Evolutionary conservation across 2,113 vertebrate species (phyloP).

Genomic region (Amblyornis subalaris): DNA sequence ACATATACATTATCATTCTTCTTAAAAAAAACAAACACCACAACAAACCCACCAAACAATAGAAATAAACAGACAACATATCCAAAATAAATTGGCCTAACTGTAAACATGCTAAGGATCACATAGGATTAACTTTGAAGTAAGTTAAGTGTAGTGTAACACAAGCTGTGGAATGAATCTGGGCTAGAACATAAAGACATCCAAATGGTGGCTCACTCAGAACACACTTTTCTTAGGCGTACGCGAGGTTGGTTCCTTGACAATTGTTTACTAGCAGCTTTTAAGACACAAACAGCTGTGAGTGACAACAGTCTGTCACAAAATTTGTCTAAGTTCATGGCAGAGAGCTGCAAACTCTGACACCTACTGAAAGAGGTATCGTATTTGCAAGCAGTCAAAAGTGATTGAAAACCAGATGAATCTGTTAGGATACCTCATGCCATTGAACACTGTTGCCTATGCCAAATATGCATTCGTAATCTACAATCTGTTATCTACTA

Average conservation of each 20-base stretch:
- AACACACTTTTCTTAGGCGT: constrained; percentile 41
- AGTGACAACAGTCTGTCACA: constrained; percentile 67
- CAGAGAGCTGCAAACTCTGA: constrained; percentile 63
- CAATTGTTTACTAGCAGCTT: constrained; percentile 66
- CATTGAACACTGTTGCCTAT: constrained; percentile 61
- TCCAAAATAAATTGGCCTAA: background rate
- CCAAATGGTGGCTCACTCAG: constrained; percentile 49
- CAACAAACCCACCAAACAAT: background rate
- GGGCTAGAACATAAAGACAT: constrained; percentile 61
- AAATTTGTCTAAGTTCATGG: constrained; percentile 62
- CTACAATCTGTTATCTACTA: constrained; percentile 44
- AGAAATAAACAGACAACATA: background rate
- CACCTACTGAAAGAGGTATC: constrained; percentile 61
- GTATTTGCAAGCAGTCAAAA: constrained; percentile 51
- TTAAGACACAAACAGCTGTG: constrained; percentile 64
- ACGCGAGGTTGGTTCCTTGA: constrained; percentile 46
- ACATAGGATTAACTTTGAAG: constrained; percentile 33
- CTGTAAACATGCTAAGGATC: background rate
- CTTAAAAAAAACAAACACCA: background rate
- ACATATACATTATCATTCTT: background rate
- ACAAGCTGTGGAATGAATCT: constrained; percentile 59
- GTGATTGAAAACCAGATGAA: constrained; percentile 55
- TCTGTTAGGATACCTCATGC: constrained; percentile 46
- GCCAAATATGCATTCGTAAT: constrained; percentile 59
- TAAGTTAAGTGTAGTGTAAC: constrained; percentile 45